phyloP scores from a whole-genome alignment of 2,797 vertebrate genomes.

The Borostomias antarcticus region DNA sequence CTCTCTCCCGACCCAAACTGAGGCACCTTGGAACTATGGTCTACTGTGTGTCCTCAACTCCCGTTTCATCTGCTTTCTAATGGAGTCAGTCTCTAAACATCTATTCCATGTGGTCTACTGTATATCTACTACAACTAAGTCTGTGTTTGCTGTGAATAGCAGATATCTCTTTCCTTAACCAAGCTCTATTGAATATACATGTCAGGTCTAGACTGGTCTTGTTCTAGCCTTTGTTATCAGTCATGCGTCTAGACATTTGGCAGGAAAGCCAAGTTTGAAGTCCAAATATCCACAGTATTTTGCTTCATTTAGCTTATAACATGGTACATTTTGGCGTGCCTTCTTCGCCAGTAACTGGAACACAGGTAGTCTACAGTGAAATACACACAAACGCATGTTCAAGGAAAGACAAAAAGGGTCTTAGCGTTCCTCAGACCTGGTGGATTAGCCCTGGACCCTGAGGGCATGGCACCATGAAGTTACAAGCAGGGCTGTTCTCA shows the following conservation, averaged over 20 bases:
- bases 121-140: too few relatives aligned
- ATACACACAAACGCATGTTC: slow-evolving; percentile 28
- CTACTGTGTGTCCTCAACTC: too few relatives aligned
- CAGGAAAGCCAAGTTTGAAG: background rate
- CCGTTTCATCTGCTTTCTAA: too few relatives aligned
- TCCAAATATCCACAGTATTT: slow-evolving; percentile 42
- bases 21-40: background rate
- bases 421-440: slow-evolving; percentile 20
- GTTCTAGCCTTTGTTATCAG: background rate
- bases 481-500: slow-evolving; percentile 5
- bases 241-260: background rate
- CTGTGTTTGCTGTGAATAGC: too few relatives aligned
- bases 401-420: too few relatives aligned
- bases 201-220: too few relatives aligned
- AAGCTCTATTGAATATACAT: too few relatives aligned
- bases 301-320: slow-evolving; percentile 52
- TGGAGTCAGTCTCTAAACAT: background rate
- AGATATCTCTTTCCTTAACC: too few relatives aligned
- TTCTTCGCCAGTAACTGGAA: slow-evolving; percentile 20
- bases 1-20: background rate
- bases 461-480: slow-evolving; percentile 53
- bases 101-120: background rate
- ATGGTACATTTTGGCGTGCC: slow-evolving; percentile 29
- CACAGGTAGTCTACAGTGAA: slow-evolving; percentile 33
- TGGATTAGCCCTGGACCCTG: slow-evolving; percentile 52